Base-by-base conservation (phyloP, 2,888 invertebrate genomes). In the Bimastos eiseni region DNA sequence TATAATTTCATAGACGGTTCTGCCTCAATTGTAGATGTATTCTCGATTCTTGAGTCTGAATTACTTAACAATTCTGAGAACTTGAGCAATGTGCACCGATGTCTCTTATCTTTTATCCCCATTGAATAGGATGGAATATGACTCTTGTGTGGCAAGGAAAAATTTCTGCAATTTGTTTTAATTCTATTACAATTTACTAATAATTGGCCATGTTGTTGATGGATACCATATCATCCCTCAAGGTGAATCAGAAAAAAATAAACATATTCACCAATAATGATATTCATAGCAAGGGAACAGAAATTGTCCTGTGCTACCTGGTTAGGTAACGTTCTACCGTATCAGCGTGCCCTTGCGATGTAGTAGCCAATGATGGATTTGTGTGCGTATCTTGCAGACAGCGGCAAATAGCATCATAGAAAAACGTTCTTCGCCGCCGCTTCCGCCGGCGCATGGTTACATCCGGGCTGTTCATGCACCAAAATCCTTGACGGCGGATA, bases 321-420 rank as follows among this genome's bases (percentile, higher is more conserved):
- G 5, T 55, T 55, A 55, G 30, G 24, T n/a, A n/a, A n/a, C 30
- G 55, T 55, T 55, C 55, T 30, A 13, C 30, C 55, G 24, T 55
- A 3, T 55, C 2, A 3, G 5, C 11, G 55, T 55, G 55, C 55
- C 24, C 55, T 24, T 55, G 55, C 55, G 55, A 55, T 55, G 55
- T 55, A 24, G 55, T 55, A 24, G 6, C 84, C 84, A 84, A 84
- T 84, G 84, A 84, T 84, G 33, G 19, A 84, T 84, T 84, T 84
- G 84, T 84, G 84, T 84, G 36, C 84, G n/a, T 84, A 19, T 84
- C 34, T 84, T 84, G 84, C 84, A 84, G 84, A 55, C 55, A 55
- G 84, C 36, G 84, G 17, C 36, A 11, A 84, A 34, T 84, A 84
- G 36, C 36, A 34, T 21, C 34, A 84, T 84, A 84, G 84, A 34